Conservation (phyloP, 2,888 invertebrate genomes). For the Ferrisia virgata region DNA sequence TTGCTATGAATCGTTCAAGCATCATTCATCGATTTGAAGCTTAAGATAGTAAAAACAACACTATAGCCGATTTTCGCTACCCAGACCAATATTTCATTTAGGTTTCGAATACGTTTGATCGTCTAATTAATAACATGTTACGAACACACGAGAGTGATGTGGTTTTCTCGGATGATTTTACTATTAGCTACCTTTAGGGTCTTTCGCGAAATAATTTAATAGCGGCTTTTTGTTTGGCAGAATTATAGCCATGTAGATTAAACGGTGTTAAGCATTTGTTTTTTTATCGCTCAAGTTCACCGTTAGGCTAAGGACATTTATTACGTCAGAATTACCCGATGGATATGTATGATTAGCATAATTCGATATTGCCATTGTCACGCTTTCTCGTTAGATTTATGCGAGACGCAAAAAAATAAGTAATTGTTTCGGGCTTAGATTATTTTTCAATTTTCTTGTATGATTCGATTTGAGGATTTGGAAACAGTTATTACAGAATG, state of each 20-base stretch:
- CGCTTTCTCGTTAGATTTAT: neutral
- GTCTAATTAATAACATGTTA: neutral
- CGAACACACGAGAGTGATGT: neutral
- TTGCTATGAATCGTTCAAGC: neutral
- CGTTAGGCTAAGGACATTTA: neutral
- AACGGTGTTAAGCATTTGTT: neutral
- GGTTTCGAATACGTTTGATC: neutral
- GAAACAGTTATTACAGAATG: neutral
- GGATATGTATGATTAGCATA: neutral
- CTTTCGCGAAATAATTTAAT: neutral
- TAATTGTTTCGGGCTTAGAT: neutral
- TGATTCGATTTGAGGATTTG: neutral
- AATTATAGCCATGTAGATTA: neutral
- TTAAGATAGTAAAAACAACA: neutral
- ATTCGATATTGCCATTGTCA: slow-evolving; percentile 12
- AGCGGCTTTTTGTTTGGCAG: neutral
- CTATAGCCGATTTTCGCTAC: neutral
- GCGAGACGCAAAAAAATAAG: neutral
- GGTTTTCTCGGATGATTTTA: neutral
- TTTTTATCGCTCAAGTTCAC: neutral
- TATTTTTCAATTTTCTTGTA: neutral
- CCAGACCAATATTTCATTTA: neutral
- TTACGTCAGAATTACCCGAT: neutral
- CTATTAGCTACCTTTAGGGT: neutral
- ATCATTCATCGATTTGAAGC: neutral